Evolutionary conservation across 2,113 vertebrate genomes (phyloP).

Genomic region (Epinephelus cyanopodus): DNA sequence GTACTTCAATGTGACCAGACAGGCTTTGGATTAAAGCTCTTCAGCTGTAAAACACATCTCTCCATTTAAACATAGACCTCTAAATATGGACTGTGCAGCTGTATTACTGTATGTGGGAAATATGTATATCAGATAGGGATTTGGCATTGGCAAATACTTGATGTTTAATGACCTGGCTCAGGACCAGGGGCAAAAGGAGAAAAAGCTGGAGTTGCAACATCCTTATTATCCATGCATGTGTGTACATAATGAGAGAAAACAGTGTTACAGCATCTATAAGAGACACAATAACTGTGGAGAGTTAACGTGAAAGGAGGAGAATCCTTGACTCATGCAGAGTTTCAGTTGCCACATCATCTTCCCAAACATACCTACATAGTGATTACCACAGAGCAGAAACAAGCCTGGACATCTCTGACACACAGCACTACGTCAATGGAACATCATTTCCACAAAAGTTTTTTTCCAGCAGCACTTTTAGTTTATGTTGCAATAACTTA

Average conservation of each 20-base stretch:
- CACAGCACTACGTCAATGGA: not conserved
- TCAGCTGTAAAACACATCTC: not conserved
- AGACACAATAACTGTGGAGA: not conserved
- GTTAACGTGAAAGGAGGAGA: not conserved
- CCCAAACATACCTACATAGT: conserved; percentile 45
- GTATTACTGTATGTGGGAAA: not conserved
- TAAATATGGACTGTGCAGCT: not conserved
- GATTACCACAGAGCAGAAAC: conserved; percentile 36
- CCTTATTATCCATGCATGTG: not conserved
- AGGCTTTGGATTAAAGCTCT: not conserved
- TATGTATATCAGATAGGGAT: not conserved
- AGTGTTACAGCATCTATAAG: not conserved
- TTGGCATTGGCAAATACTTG: not conserved
- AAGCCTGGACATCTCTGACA: conserved; percentile 24
- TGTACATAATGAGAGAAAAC: not conserved
- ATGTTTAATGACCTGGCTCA: not conserved
- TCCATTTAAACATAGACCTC: not conserved
- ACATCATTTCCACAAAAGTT: no score
- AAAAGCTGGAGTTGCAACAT: not conserved
- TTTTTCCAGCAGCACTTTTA: not conserved
- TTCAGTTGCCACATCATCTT: conserved; percentile 50
- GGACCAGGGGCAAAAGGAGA: not conserved
- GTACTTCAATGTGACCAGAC: not conserved
- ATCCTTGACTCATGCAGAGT: conserved; percentile 10
- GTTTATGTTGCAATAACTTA: not conserved